Base-by-base conservation (phyloP, 2,113 vertebrate species). In the Reinhardtius hippoglossoides region DNA sequence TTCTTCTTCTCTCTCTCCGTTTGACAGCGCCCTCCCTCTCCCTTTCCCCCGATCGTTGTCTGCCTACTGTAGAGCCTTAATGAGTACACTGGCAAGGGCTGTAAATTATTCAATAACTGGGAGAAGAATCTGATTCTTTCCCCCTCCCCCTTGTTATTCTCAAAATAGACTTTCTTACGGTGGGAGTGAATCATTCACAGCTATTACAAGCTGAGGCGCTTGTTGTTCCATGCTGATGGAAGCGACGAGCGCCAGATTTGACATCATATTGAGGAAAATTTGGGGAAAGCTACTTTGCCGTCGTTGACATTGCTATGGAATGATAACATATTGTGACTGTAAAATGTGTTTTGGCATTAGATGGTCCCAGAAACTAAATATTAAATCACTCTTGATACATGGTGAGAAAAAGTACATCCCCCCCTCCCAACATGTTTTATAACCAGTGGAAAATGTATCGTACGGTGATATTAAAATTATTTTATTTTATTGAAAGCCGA, bases 81-180 rank as follows among this genome's bases (percentile, higher is more conserved):
- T 92, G 85, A 93, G 88, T 87, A 84, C 83, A 80, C 81, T 76
- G 85, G 79, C 86, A 83, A 81, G 68, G 72, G 61, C 81, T 88
- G 85, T 92, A 90, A 92, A 93, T 92, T 89, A 92, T 92, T 93
- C 87, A 93, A 89, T 90, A 89, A 91, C 80, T 82, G 79, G 76
- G 82, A 89, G 81, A 92, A 82, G 73, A 87, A 86, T 83, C 75
- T 78, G 62, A 81, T 73, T 50, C 58, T 31, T 46, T 58, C 42
- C 16, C 52, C 65, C 31, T 46, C 66, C 75, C 56, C 48, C 68
- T 68, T 81, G 78, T 84, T 88, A 21, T 67, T 76, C 89, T 74
- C 31, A 90, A 91, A 89, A 92, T 92, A 91, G 90, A 80, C 77
- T 80, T 86, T 79, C 81, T 83, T 80, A 63, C 82, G 79, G 78